Evolutionary conservation across 2,888 invertebrate genomes (phyloP), one percentile per base, ranked within the genome.

Genomic region (Caenorhabditis sinica): DNA sequence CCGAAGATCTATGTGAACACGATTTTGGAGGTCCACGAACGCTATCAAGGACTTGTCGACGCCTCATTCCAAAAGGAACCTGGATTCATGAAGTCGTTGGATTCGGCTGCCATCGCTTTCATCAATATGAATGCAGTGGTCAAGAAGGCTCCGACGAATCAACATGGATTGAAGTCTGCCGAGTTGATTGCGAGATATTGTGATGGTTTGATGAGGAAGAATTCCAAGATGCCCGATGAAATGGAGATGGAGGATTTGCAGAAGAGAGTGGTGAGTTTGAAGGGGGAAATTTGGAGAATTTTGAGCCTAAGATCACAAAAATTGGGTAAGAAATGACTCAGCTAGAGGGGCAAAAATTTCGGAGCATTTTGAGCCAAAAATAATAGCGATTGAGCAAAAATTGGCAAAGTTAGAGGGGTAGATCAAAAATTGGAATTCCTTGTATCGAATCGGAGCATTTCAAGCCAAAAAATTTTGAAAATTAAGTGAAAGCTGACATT

Each of bases 191-290:
- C 98, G n/a, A 85, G 83, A 63, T 99, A 98, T 94, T 98, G 98
- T 95, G 99, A 99, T 94, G 94, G 97, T 88, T 94, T 99, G 91
- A 95, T 99, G 90, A 97, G 97, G 94, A 99, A 99, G 93, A 93
- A 97, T 89, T 97, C 97, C 93, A 98, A 98, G 94, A 98, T 98
- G 94, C 97, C 98, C 0, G 98, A 98, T 93, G 99, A 99, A 93
- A 96, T 96, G 0, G 99, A 99, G 93, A 94, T 99, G 17, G 99
- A 99, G 93, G 98, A 98, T 93, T 97, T 97, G 61, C 95, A 99
- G 43, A 98, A 97, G 94, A 97, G 98, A 96, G 98, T 98, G 94
- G 96, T 96, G 93, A 94, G 95, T 93, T 56, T 13, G 23, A 23
- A 53, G 23, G 4, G 45, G 8, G 11, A 45, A 45, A 20, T 51